Conservation (phyloP, 2,113 vertebrate species). For the Rhizomys pruinosus region DNA sequence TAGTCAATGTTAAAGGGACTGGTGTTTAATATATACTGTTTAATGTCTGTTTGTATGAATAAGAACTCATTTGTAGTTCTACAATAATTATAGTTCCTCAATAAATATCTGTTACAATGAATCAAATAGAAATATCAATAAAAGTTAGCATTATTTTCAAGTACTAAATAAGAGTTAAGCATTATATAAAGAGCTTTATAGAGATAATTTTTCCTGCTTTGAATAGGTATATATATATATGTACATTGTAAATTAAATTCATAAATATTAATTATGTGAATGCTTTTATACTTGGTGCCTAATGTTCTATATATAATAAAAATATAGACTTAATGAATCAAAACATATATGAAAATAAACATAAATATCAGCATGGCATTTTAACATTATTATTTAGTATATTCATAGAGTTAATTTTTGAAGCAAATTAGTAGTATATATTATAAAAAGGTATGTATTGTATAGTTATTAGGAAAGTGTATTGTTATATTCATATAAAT, state of each 20-base stretch:
- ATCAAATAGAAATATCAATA: slow-evolving; percentile 49
- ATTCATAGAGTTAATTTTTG: slow-evolving; percentile 28
- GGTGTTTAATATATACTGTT: slow-evolving; percentile 34
- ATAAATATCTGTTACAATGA: slow-evolving; percentile 37
- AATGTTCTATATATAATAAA: slow-evolving; percentile 33
- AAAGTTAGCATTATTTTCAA: slow-evolving; percentile 9
- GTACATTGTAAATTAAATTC: not conserved
- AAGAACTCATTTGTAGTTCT: slow-evolving; percentile 40
- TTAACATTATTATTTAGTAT: slow-evolving; percentile 36
- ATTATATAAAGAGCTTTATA: slow-evolving; percentile 47
- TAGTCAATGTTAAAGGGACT: slow-evolving; percentile 5
- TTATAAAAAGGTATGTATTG: not conserved
- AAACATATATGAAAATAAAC: slow-evolving; percentile 31
- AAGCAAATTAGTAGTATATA: slow-evolving; percentile 18
- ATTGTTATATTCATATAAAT: slow-evolving; percentile 27
- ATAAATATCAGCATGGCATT: not conserved
- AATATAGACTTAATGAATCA: not conserved
- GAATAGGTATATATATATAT: not conserved
- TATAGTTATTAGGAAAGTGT: slow-evolving; percentile 28
- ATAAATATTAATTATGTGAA: not conserved
- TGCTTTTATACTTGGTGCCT: not conserved
- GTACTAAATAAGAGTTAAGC: not conserved
- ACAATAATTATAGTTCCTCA: slow-evolving; percentile 42
- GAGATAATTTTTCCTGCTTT: not conserved
- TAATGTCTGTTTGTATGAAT: slow-evolving; percentile 44